phyloP scores from a whole-genome alignment of 2,888 invertebrate species.

The Dicyrtoma fusca region DNA sequence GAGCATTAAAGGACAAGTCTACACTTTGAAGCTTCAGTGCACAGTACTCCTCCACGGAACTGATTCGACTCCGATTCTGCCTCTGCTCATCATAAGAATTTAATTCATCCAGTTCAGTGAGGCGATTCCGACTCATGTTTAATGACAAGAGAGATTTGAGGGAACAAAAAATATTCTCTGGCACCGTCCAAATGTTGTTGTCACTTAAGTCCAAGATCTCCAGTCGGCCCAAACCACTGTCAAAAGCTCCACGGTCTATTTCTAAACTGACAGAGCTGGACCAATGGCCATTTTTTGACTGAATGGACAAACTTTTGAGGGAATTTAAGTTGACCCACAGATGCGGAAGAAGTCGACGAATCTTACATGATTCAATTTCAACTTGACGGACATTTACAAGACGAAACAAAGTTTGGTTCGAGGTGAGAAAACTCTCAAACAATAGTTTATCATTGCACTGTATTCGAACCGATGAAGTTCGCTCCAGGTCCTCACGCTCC shows the following conservation, averaged over 20 bases:
- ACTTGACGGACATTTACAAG: constrained; percentile 58
- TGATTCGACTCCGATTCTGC: constrained; percentile 62
- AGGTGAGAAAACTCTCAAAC: constrained; percentile 76
- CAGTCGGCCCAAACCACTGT: constrained; percentile 72
- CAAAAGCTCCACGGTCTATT: constrained; percentile 73
- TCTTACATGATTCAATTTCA: constrained; percentile 59
- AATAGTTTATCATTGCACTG: constrained; percentile 77
- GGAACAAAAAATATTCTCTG: constrained; percentile 81
- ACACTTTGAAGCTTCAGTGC: constrained; percentile 64
- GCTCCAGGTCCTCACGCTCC: constrained; percentile 64
- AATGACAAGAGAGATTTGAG: constrained; percentile 76
- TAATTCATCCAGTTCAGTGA: constrained; percentile 71
- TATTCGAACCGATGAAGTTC: constrained; percentile 64
- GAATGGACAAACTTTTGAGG: constrained; percentile 79
- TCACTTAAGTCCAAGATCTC: constrained; percentile 82
- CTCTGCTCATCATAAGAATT: constrained; percentile 59
- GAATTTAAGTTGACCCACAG: constrained; percentile 81
- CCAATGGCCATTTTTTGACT: constrained; percentile 81
- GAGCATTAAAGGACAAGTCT: constrained; percentile 74
- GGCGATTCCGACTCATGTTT: constrained; percentile 82
- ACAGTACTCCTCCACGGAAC: constrained; percentile 58
- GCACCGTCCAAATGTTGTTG: constrained; percentile 87
- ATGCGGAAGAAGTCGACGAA: constrained; percentile 63
- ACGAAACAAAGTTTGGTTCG: constrained; percentile 61
- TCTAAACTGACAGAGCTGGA: constrained; percentile 78